A percentile compares a stretch with the other conserved stretches of the same genome.
Conservation (phyloP, 2,888 invertebrate genomes). For the Tinea pellionella region DNA sequence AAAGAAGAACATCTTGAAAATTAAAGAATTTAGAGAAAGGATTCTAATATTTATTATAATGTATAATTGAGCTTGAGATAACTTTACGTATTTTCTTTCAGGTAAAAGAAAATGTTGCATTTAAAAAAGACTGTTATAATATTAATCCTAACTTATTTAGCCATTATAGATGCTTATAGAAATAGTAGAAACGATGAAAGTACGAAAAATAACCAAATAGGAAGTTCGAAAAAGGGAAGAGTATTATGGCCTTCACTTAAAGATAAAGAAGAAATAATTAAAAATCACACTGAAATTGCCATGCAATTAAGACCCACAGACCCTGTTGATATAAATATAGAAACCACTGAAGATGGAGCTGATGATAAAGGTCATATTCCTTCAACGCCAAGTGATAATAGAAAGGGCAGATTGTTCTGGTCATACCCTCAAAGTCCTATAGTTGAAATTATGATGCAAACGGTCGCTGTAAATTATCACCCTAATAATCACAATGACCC, state of each 20-base stretch:
- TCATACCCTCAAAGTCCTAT: conserved; percentile 46
- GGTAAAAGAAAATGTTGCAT: conserved; percentile 21
- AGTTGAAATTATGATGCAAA: conserved; percentile 45
- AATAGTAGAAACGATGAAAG: not conserved
- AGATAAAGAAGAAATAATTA: conserved; percentile 8
- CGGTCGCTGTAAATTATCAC: conserved; percentile 34
- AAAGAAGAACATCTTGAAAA: too few relatives aligned
- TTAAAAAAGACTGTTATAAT: conserved; percentile 6
- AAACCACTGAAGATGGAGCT: conserved; percentile 24
- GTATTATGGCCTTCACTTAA: conserved; percentile 38
- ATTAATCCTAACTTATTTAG: not conserved
- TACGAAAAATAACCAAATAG: not conserved
- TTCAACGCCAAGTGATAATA: conserved; percentile 19
- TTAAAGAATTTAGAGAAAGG: too few relatives aligned
- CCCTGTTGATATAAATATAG: not conserved
- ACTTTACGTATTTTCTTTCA: conserved; percentile 16
- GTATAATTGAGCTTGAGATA: too few relatives aligned
- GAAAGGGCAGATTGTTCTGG: conserved; percentile 36
- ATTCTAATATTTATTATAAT: too few relatives aligned
- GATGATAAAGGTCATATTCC: conserved; percentile 20
- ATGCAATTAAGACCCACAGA: not conserved
- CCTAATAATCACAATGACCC: conserved; percentile 42
- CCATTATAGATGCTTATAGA: not conserved
- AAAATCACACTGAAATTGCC: conserved; percentile 4
- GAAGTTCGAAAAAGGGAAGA: conserved; percentile 23